phyloP scores from a whole-genome alignment of 2,888 invertebrate species.

The Cloeon dipterum region DNA sequence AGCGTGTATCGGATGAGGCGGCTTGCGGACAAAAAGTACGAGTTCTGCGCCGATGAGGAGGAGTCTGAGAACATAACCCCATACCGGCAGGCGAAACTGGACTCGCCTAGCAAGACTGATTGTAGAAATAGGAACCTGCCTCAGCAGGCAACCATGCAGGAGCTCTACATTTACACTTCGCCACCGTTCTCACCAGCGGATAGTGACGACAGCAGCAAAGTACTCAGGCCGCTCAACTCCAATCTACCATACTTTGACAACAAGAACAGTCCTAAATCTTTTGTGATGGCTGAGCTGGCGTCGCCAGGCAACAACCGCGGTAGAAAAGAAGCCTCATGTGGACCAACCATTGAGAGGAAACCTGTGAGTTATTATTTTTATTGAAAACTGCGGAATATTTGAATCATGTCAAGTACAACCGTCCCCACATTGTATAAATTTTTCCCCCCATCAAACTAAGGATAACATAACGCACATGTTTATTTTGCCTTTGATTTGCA shows the following conservation, averaged over 20 bases:
- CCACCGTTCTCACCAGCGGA: not conserved
- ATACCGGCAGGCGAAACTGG: conserved; percentile 7
- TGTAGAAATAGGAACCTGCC: not conserved
- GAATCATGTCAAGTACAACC: too few species aligned
- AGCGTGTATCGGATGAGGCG: conserved; percentile 64
- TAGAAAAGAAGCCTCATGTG: not conserved
- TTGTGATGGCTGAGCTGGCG: not conserved
- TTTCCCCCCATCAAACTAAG: too few species aligned
- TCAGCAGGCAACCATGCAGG: not conserved
- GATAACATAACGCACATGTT: too few species aligned
- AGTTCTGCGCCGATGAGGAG: conserved; percentile 45
- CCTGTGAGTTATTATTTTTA: not conserved
- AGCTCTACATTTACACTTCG: not conserved
- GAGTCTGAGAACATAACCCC: conserved; percentile 37
- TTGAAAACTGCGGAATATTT: too few species aligned
- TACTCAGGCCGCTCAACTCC: conserved; percentile 14
- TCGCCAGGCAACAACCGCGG: not conserved
- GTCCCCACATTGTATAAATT: too few species aligned
- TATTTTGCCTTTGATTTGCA: too few species aligned
- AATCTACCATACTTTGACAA: not conserved
- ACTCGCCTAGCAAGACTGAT: not conserved
- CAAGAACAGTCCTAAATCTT: not conserved
- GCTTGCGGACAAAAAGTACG: conserved; percentile 77
- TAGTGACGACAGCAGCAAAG: not conserved
- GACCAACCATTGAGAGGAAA: not conserved